phyloP scores from a whole-genome alignment of 2,888 invertebrate species.

The Hypomecis punctinalis region DNA sequence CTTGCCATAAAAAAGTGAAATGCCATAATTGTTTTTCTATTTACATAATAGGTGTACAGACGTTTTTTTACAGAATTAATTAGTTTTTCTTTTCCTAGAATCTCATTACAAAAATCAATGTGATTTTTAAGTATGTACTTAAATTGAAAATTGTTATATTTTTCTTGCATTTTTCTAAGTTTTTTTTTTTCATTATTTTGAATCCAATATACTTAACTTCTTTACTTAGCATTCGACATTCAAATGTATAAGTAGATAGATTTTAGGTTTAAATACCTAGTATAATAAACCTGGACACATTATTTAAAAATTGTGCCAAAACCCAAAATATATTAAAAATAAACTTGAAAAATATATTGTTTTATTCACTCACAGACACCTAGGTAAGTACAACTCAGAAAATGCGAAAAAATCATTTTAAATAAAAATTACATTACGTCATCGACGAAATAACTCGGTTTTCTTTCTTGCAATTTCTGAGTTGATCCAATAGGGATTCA shows the following conservation, averaged over 20 bases:
- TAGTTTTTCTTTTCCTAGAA: conserved; percentile 37
- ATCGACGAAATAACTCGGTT: no score
- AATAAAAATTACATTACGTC: no score
- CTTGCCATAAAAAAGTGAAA: conserved; percentile 50
- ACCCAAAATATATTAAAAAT: conserved; percentile 84
- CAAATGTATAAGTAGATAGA: conserved; percentile 77
- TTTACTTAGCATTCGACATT: conserved; percentile 65
- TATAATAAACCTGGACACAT: conserved; percentile 82
- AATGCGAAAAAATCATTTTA: no score
- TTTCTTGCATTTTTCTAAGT: conserved; percentile 51
- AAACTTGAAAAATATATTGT: conserved; percentile 66
- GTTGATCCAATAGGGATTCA: no score
- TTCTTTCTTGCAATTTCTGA: no score
- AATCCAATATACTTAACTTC: conserved; percentile 45
- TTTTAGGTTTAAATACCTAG: conserved; percentile 80
- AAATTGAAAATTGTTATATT: conserved; percentile 44
- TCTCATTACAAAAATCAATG: conserved; percentile 34
- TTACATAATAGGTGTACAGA: conserved; percentile 35
- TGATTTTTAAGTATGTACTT: conserved; percentile 51
- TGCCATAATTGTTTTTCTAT: conserved; percentile 44
- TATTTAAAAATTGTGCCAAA: conserved; percentile 84
- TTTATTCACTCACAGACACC: conserved; percentile 53
- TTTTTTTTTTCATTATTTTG: conserved; percentile 49
- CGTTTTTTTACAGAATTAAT: conserved; percentile 24
- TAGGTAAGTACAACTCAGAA: background rate